Conservation (phyloP, 2,113 vertebrate genomes). For the Turnix velox region DNA sequence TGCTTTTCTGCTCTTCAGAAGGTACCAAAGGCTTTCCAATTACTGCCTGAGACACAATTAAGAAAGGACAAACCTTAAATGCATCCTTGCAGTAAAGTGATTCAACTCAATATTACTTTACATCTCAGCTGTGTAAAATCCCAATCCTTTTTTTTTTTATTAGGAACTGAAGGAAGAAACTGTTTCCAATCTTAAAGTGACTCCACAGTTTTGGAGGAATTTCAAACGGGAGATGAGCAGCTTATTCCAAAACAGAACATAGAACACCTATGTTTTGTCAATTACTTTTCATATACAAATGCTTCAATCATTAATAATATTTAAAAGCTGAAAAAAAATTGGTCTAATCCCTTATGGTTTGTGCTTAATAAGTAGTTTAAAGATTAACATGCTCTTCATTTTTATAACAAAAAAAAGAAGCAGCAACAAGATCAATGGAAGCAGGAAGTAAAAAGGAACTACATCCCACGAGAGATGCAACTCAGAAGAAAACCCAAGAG, state of each 20-base stretch:
- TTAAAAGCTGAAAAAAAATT: neutral
- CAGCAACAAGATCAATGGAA: neutral
- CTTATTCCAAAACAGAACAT: neutral
- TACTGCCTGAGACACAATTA: neutral
- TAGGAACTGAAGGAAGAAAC: neutral
- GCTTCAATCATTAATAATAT: neutral
- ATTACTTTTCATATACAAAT: neutral
- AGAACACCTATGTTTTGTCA: neutral
- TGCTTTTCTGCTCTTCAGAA: neutral
- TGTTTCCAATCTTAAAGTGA: neutral
- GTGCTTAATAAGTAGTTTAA: neutral
- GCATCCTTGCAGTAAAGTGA: neutral
- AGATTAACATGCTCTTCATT: neutral
- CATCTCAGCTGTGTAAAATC: neutral
- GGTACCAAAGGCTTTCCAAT: neutral
- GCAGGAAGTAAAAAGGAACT: neutral
- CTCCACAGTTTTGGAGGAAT: conserved; percentile 2
- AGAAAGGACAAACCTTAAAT: neutral
- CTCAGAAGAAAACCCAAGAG: neutral
- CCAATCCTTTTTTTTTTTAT: neutral
- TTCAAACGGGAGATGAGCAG: conserved; percentile 22
- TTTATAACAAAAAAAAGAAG: neutral
- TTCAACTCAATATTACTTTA: neutral
- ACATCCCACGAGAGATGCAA: neutral
- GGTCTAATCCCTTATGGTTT: neutral